Evolutionary conservation across 2,888 invertebrate species (phyloP).

Genomic region (Prosopocoilus inquinatus): DNA sequence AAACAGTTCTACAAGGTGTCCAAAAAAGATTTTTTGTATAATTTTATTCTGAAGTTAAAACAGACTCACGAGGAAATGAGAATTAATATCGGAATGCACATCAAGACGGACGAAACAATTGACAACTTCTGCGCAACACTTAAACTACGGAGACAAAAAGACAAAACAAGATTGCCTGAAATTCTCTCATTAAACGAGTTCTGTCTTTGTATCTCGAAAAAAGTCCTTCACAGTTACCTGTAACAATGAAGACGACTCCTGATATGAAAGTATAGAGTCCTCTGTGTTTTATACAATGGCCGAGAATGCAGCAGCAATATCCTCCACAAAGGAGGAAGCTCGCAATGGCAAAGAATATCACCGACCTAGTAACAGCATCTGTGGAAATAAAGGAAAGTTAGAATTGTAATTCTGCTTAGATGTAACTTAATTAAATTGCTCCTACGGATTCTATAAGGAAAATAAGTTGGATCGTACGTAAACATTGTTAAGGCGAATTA

Average conservation of each 20-base stretch:
- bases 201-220: neutral
- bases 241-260: conserved; percentile 84
- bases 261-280: conserved; percentile 81
- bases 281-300: conserved; percentile 74
- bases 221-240: conserved; percentile 59
- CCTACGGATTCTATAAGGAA: neutral
- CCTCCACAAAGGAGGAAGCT: conserved; percentile 74
- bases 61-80: too few species aligned
- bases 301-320: conserved; percentile 77
- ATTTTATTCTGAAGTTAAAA: too few species aligned
- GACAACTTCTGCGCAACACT: too few species aligned
- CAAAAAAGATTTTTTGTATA: too few species aligned
- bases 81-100: too few species aligned
- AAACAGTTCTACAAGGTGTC: too few species aligned
- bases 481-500: too few species aligned
- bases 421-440: neutral
- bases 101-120: too few species aligned
- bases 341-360: conserved; percentile 76
- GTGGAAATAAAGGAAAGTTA: conserved; percentile 40
- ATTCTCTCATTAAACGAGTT: too few species aligned
- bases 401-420: neutral
- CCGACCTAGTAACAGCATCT: conserved; percentile 87
- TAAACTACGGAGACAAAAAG: too few species aligned
- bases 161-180: too few species aligned
- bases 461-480: too few species aligned